Conservation (phyloP, 2,113 vertebrate species). For the Taxidea taxus region DNA sequence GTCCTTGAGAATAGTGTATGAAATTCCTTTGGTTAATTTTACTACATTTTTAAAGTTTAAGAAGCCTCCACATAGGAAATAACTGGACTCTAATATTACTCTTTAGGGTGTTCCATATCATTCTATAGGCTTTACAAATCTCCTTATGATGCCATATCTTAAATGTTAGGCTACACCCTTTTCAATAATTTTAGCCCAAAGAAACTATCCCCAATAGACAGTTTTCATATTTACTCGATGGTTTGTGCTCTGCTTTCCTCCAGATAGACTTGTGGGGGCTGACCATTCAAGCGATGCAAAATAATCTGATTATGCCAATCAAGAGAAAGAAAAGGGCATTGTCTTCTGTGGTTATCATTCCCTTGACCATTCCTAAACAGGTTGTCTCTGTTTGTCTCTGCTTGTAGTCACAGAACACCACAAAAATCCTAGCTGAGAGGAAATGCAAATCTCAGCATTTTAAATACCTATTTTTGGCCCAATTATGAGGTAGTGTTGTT, state of each 20-base stretch:
- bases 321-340: background rate
- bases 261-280: background rate
- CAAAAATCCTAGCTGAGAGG: constrained; percentile 28
- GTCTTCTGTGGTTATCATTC: constrained; percentile 20
- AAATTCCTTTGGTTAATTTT: constrained; percentile 3
- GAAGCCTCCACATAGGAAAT: background rate
- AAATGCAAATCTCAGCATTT: constrained; percentile 34
- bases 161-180: background rate
- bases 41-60: constrained; percentile 21
- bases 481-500: background rate
- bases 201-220: background rate
- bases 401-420: background rate
- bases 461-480: constrained; percentile 8
- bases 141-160: background rate
- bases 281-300: constrained; percentile 28
- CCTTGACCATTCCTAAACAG: background rate
- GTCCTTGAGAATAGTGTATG: constrained; percentile 1
- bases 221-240: constrained; percentile 1
- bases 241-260: background rate
- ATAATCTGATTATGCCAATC: background rate
- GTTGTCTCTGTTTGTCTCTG: background rate
- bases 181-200: background rate
- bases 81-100: background rate
- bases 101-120: background rate
- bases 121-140: background rate